These are phyloP conservation scores for Macaca mulatta DNA, from an alignment of 2,113 vertebrate genomes.

Conservation along the genomic window DNA sequence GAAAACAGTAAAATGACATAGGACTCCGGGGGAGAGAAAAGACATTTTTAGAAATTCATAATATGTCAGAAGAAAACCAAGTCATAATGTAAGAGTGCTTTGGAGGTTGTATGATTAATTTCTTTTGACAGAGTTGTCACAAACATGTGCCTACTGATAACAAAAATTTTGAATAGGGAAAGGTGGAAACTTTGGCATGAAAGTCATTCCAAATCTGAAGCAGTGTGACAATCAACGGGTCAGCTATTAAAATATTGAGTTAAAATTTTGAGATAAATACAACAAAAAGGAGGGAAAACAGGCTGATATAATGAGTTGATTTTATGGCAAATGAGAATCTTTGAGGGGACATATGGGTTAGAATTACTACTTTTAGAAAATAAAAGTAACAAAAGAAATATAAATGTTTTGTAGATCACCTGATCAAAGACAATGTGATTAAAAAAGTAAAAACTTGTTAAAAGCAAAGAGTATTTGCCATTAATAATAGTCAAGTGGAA, in stretches of 20 bases:
- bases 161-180: background rate
- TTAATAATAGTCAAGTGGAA: background rate
- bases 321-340: background rate
- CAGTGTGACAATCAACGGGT: background rate
- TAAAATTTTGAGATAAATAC: background rate
- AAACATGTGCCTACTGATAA: background rate
- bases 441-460: background rate
- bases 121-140: background rate
- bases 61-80: background rate
- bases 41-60: background rate
- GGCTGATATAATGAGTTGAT: background rate
- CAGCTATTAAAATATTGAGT: background rate
- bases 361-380: constrained; percentile 37
- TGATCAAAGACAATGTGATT: background rate
- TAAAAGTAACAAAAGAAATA: background rate
- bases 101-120: background rate
- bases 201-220: background rate
- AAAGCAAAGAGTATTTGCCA: background rate
- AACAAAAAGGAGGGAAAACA: background rate
- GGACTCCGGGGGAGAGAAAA: background rate
- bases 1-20: background rate
- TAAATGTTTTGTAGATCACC: background rate
- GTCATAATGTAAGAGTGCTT: background rate
- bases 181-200: background rate
- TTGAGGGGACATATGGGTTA: background rate